phyloP scores from a whole-genome alignment of 2,113 vertebrate genomes.

The Hippoglossus stenolepis region DNA sequence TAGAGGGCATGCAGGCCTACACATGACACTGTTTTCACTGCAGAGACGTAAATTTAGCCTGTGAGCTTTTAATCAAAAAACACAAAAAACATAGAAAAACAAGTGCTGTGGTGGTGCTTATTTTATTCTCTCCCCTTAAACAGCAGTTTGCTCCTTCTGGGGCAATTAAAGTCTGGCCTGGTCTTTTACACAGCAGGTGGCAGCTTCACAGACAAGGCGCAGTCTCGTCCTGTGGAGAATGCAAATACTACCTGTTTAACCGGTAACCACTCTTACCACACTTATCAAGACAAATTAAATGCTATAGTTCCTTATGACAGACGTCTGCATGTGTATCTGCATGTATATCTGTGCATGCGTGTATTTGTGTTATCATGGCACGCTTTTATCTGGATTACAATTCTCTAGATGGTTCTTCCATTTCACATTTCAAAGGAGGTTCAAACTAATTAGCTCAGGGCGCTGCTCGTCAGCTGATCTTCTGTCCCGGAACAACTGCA shows the following conservation, averaged over 20 bases:
- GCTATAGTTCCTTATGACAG: not conserved
- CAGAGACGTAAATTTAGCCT: slow-evolving; percentile 9
- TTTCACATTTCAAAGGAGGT: slow-evolving; percentile 62
- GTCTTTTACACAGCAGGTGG: slow-evolving; percentile 33
- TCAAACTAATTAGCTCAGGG: slow-evolving; percentile 68
- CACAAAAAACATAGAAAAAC: slow-evolving; percentile 8
- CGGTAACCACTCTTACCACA: slow-evolving; percentile 38
- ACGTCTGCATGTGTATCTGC: not conserved
- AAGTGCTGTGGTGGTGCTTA: not conserved
- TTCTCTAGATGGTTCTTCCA: slow-evolving; percentile 54
- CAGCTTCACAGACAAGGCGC: slow-evolving; percentile 18
- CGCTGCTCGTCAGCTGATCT: slow-evolving; percentile 37
- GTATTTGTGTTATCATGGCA: not conserved
- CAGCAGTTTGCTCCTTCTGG: not conserved
- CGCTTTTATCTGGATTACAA: slow-evolving; percentile 40
- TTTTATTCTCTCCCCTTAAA: slow-evolving; percentile 20
- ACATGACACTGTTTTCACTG: slow-evolving; percentile 33
- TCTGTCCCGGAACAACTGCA: slow-evolving; percentile 49
- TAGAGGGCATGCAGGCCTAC: slow-evolving; percentile 28
- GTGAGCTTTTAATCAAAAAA: slow-evolving; percentile 1
- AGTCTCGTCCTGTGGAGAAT: slow-evolving; percentile 60
- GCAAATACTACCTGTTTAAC: slow-evolving; percentile 75
- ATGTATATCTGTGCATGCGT: not conserved
- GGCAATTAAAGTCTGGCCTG: slow-evolving; percentile 24
- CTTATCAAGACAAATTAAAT: slow-evolving; percentile 69